phyloP scores from a whole-genome alignment of 2,797 vertebrate genomes.

The Zalophus californianus region DNA sequence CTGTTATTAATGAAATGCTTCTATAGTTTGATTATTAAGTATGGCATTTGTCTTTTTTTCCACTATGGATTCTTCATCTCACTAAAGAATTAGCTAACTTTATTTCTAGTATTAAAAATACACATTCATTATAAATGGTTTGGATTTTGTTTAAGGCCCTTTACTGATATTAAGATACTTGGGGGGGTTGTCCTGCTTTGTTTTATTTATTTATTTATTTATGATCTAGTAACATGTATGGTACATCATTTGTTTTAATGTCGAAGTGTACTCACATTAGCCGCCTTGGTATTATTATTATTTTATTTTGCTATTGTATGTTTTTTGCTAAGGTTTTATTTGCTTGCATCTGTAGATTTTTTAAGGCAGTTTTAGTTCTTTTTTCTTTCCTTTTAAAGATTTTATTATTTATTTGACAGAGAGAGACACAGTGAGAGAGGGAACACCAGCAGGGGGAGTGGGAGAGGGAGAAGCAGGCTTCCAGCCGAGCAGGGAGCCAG shows the following conservation, averaged over 20 bases:
- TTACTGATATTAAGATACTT: background rate
- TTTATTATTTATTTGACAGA: background rate
- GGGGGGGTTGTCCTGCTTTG: background rate
- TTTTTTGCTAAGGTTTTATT: conserved; percentile 1
- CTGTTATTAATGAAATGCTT: background rate
- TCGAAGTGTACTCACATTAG: background rate
- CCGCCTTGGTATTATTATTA: background rate
- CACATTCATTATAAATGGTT: background rate
- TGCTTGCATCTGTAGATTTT: background rate
- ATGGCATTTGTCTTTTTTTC: background rate
- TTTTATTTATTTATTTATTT: background rate
- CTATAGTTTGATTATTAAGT: background rate
- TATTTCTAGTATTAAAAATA: background rate
- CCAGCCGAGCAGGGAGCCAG: fast-evolving
- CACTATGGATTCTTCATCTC: background rate
- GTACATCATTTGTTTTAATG: background rate
- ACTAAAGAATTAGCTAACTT: background rate
- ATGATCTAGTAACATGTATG: background rate
- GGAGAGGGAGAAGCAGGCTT: background rate
- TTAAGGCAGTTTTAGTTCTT: background rate
- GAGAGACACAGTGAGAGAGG: too few relatives aligned
- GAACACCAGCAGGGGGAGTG: background rate
- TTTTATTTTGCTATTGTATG: background rate
- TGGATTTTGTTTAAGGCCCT: background rate
- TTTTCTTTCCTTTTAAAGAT: background rate